A percentile compares a stretch with the other conserved stretches of the same genome.
phyloP scores from a whole-genome alignment of 2,888 invertebrate genomes.

The Fragum whitleyi region DNA sequence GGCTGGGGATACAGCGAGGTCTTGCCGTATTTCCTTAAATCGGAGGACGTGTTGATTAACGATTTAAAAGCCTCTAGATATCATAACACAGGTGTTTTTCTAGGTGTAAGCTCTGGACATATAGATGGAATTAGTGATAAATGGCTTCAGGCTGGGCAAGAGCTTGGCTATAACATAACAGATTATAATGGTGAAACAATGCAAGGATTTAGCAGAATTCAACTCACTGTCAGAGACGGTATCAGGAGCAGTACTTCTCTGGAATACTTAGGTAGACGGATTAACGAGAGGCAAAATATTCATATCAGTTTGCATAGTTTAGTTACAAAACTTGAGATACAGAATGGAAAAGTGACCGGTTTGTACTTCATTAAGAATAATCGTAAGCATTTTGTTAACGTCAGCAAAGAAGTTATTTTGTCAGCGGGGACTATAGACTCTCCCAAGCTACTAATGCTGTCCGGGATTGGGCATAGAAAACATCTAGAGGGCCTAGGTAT shows the following conservation, averaged over 20 bases:
- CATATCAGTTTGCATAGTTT: conserved; percentile 50
- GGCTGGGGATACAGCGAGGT: conserved; percentile 7
- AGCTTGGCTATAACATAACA: conserved; percentile 30
- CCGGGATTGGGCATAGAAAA: conserved; percentile 82
- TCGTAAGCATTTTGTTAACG: conserved; percentile 60
- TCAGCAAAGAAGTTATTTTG: conserved; percentile 78
- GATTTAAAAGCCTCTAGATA: not conserved
- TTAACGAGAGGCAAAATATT: conserved; percentile 23
- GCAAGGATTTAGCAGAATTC: conserved; percentile 31
- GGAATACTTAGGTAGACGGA: conserved; percentile 24
- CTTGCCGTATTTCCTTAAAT: not conserved
- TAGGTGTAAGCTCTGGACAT: not conserved
- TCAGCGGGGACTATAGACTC: conserved; percentile 83
- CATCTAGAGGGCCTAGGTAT: conserved; percentile 81
- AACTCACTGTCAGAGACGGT: conserved; percentile 34
- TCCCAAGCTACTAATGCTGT: conserved; percentile 82
- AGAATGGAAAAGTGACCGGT: conserved; percentile 70
- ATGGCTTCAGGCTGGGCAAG: conserved; percentile 32
- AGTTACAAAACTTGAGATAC: conserved; percentile 72
- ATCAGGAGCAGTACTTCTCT: conserved; percentile 31
- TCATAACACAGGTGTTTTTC: not conserved
- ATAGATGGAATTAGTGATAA: not conserved
- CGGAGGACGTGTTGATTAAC: not conserved
- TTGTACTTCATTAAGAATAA: conserved; percentile 72
- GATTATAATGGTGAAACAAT: conserved; percentile 45